These are phyloP conservation scores for Palythoa caribaeorum DNA, from an alignment of 92 coral and sea anemone genomes.

Conservation along the genomic window DNA sequence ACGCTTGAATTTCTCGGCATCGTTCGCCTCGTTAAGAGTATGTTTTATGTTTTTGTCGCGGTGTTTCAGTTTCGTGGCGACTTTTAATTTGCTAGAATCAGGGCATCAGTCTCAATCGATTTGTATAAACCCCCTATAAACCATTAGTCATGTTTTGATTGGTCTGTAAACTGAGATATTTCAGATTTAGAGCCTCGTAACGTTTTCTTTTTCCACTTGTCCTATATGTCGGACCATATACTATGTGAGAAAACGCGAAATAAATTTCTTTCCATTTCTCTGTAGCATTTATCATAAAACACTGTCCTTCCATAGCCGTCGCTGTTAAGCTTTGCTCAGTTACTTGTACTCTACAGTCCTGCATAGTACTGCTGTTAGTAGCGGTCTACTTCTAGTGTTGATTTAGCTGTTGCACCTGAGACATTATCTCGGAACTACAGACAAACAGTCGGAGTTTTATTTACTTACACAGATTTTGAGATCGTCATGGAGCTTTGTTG, in stretches of 20 bases:
- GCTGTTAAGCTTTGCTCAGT: too few species aligned
- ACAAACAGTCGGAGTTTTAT: background rate
- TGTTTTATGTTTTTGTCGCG: background rate
- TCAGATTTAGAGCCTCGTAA: too few species aligned
- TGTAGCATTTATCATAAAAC: too few species aligned
- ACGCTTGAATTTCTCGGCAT: too few species aligned
- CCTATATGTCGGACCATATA: background rate
- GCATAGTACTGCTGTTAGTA: background rate
- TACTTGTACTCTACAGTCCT: too few species aligned
- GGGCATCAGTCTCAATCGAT: background rate
- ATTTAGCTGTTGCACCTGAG: conserved; percentile 26
- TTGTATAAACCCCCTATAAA: background rate
- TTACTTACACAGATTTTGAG: background rate
- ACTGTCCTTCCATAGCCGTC: too few species aligned
- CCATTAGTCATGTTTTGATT: background rate
- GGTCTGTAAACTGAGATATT: background rate
- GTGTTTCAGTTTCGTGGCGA: background rate
- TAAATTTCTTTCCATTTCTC: too few species aligned
- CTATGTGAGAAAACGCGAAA: too few species aligned
- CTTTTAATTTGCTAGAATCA: background rate
- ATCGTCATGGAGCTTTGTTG: background rate
- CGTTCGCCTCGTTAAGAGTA: too few species aligned
- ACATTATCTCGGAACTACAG: background rate
- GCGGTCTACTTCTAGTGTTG: background rate
- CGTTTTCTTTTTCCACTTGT: background rate